These are phyloP conservation scores for Chrysina gloriosa DNA, from an alignment of 2,888 invertebrate species.

Conservation along the genomic window DNA sequence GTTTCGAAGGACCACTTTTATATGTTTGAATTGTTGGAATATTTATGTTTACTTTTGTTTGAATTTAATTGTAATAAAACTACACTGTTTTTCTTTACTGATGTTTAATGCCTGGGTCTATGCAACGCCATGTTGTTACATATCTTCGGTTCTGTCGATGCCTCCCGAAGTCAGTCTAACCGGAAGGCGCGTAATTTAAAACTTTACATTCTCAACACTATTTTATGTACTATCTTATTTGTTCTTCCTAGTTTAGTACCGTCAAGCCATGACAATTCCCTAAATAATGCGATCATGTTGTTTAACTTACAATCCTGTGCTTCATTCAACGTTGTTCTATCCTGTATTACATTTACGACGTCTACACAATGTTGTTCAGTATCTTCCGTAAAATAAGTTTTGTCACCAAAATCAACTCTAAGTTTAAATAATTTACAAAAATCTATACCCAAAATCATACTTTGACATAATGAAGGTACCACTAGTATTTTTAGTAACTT, in stretches of 20 bases:
- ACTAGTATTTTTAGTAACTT: not conserved
- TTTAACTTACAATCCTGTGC: not conserved
- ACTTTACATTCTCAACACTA: too few relatives aligned
- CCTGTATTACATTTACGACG: not conserved
- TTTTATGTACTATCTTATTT: not conserved
- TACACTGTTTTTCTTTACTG: too few relatives aligned
- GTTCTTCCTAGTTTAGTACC: not conserved
- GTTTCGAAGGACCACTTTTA: too few relatives aligned
- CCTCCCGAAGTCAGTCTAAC: too few relatives aligned
- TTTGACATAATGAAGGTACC: not conserved
- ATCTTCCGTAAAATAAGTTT: not conserved
- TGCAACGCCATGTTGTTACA: too few relatives aligned
- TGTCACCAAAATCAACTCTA: not conserved
- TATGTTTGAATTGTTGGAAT: too few relatives aligned
- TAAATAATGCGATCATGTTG: not conserved
- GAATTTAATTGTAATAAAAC: too few relatives aligned
- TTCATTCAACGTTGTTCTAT: not conserved
- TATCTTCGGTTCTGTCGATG: too few relatives aligned
- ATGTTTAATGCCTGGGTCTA: too few relatives aligned
- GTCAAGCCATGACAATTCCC: not conserved
- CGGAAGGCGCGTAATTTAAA: too few relatives aligned
- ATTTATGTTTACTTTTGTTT: too few relatives aligned
- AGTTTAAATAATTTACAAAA: not conserved
- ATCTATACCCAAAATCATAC: not conserved
- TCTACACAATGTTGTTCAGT: not conserved